A percentile compares a stretch with the other conserved stretches of the same genome.
These are phyloP conservation scores for Eupristina koningsbergeri DNA, from an alignment of 1,140 invertebrate genomes.

Conservation along the genomic window DNA sequence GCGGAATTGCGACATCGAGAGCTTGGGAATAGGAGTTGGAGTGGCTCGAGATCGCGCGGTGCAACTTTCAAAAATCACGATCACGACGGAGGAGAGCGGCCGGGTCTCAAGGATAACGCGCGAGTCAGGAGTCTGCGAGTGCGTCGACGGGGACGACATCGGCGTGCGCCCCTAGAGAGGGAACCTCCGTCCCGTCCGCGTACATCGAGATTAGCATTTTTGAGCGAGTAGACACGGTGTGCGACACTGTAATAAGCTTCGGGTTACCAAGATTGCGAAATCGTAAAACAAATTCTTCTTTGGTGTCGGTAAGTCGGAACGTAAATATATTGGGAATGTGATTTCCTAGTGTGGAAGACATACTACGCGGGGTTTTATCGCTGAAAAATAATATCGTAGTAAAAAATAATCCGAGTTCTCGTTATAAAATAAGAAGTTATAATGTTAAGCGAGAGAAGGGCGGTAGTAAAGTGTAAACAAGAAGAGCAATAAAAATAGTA, in stretches of 20 bases:
- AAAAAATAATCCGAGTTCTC: slow-evolving; percentile 13
- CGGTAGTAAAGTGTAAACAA: slow-evolving; percentile 52
- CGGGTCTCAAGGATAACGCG: no score
- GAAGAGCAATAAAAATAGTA: slow-evolving; percentile 50
- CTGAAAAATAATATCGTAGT: slow-evolving; percentile 9
- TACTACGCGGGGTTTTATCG: background rate
- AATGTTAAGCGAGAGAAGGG: slow-evolving; percentile 49
- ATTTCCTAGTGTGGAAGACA: background rate
- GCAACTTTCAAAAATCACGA: background rate
- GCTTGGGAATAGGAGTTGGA: background rate
- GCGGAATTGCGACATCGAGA: background rate
- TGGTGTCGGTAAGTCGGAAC: background rate
- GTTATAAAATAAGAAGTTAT: slow-evolving; percentile 41
- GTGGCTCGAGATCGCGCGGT: background rate
- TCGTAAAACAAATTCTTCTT: background rate
- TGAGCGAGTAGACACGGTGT: background rate
- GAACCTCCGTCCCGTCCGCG: no score
- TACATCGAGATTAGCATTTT: background rate
- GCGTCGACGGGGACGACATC: no score
- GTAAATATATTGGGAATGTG: background rate
- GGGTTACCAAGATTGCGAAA: background rate
- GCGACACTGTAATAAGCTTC: background rate
- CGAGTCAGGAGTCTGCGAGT: no score
- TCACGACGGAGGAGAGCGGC: no score
- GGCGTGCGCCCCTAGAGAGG: no score